Conservation (phyloP, 2,888 invertebrate genomes). For the Ennomos erosarius region DNA sequence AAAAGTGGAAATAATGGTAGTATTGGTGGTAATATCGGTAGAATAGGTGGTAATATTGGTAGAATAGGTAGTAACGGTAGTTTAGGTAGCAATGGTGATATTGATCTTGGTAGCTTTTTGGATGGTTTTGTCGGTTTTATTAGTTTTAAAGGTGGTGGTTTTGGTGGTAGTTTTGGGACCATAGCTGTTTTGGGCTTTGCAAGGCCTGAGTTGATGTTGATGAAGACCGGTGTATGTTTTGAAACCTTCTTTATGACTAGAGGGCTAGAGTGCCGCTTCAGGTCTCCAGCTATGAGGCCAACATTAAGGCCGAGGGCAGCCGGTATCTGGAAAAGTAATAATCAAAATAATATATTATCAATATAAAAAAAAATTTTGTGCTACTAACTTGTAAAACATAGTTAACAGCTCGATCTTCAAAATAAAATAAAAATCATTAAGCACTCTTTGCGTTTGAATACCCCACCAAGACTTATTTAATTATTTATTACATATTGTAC, state of each 20-base stretch:
- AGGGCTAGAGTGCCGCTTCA: slow-evolving; percentile 52
- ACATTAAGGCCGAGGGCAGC: slow-evolving; percentile 45
- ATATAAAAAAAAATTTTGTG: too few species aligned
- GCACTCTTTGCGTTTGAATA: too few species aligned
- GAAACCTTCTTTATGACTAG: slow-evolving; percentile 53
- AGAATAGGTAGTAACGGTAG: slow-evolving; percentile 42
- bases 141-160: slow-evolving; percentile 39
- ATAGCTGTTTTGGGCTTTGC: slow-evolving; percentile 38
- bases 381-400: too few species aligned
- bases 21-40: slow-evolving; percentile 40
- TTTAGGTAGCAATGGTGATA: slow-evolving; percentile 40
- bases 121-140: slow-evolving; percentile 24
- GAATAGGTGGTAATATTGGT: slow-evolving; percentile 40
- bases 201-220: slow-evolving; percentile 54
- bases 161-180: slow-evolving; percentile 37
- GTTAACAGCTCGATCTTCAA: too few species aligned
- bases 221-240: slow-evolving; percentile 57
- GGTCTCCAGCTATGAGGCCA: slow-evolving; percentile 59
- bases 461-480: too few species aligned
- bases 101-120: slow-evolving; percentile 4
- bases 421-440: too few species aligned
- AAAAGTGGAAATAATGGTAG: slow-evolving; percentile 24
- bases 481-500: too few species aligned
- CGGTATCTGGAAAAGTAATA: slow-evolving; percentile 48
- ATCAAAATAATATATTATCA: too few species aligned